phyloP scores from a whole-genome alignment of 2,888 invertebrate species.

The Watsonalla binaria region DNA sequence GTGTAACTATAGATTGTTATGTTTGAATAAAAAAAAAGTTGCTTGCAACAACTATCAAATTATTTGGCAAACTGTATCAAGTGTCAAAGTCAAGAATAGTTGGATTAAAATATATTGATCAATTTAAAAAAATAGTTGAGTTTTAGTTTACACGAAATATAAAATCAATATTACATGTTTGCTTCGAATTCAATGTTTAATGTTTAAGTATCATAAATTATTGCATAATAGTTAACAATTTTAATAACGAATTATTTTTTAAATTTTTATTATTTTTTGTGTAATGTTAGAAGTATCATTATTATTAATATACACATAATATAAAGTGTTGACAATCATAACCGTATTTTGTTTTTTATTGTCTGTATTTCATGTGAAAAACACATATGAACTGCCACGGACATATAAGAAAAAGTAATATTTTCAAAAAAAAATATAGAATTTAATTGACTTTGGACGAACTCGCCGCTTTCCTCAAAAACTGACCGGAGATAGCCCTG shows the following conservation, averaged over 20 bases:
- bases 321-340: conserved; percentile 64
- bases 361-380: conserved; percentile 24
- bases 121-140: no score
- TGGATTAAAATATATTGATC: no score
- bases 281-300: conserved; percentile 25
- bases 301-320: conserved; percentile 53
- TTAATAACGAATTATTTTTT: conserved; percentile 5
- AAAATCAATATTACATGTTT: neutral
- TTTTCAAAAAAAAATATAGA: no score
- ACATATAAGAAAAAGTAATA: no score
- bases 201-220: neutral
- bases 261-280: conserved; percentile 9
- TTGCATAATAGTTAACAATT: conserved; percentile 1
- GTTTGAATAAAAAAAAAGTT: conserved; percentile 25
- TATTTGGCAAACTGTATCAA: neutral
- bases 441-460: no score
- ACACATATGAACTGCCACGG: no score
- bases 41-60: conserved; percentile 5
- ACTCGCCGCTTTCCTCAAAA: no score
- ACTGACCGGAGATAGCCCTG: no score
- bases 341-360: conserved; percentile 67
- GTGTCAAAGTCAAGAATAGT: neutral
- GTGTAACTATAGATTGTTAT: conserved; percentile 55
- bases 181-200: neutral
- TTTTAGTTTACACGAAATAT: neutral